Conservation (phyloP, 2,888 invertebrate species). For the Cephus spinipes region DNA sequence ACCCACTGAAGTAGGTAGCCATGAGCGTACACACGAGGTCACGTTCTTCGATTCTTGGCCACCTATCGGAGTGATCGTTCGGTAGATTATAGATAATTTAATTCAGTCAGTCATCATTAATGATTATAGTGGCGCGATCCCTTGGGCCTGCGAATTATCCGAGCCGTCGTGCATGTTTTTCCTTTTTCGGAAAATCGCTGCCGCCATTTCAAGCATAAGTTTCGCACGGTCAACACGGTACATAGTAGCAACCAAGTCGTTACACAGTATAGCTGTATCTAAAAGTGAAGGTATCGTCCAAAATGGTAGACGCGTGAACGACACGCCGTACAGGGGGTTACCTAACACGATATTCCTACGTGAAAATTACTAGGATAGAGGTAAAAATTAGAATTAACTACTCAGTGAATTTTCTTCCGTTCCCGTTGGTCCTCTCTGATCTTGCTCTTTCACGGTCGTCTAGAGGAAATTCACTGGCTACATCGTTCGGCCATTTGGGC, state of each 20-base stretch:
- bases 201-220: neutral
- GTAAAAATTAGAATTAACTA: neutral
- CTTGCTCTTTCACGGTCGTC: neutral
- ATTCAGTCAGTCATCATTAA: conserved; percentile 60
- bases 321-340: neutral
- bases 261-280: neutral
- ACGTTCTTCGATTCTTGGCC: conserved; percentile 46
- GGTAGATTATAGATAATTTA: conserved; percentile 60
- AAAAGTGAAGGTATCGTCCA: neutral
- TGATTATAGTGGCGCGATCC: conserved; percentile 48
- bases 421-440: neutral
- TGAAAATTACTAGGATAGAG: neutral
- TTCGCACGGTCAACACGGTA: neutral
- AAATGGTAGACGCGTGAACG: neutral
- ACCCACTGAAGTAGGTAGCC: conserved; percentile 38
- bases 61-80: conserved; percentile 42
- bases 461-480: conserved; percentile 40
- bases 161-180: neutral
- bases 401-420: neutral
- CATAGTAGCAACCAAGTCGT: neutral
- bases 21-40: conserved; percentile 43
- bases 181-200: conserved; percentile 10
- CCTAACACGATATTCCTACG: neutral
- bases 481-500: conserved; percentile 48
- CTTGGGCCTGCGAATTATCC: conserved; percentile 32